Conservation (phyloP, 2,113 vertebrate genomes). For the Prochilodus magdalenae region DNA sequence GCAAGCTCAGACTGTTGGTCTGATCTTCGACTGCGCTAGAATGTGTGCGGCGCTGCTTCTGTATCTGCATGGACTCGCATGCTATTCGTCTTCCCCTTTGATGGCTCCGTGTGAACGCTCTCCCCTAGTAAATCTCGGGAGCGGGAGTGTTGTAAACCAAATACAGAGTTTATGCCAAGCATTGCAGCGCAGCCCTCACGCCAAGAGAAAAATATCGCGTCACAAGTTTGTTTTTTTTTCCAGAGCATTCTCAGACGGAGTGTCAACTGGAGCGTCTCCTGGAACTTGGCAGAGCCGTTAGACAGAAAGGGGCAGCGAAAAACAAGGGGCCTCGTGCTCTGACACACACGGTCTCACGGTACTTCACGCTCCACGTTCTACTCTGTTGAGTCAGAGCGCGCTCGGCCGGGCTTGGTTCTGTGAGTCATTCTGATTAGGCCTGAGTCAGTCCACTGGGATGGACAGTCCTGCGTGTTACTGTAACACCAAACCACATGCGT, state of each 20-base stretch:
- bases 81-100: neutral
- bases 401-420: neutral
- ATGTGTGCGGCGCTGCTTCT: neutral
- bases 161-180: conserved; percentile 22
- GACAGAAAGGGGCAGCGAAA: no score
- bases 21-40: neutral
- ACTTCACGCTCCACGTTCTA: no score
- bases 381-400: neutral
- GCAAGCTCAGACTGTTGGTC: neutral
- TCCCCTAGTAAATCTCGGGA: neutral
- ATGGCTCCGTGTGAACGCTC: neutral
- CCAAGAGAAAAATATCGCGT: conserved; percentile 18
- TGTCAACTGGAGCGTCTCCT: neutral
- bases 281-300: neutral
- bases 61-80: neutral
- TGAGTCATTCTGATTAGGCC: neutral
- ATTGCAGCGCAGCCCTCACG: neutral
- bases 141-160: conserved; percentile 14
- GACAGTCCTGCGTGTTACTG: neutral
- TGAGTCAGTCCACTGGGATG: neutral
- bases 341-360: neutral
- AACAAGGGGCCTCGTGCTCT: neutral
- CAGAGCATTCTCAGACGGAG: conserved; percentile 26
- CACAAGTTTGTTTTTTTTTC: neutral
- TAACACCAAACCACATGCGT: neutral